Evolutionary conservation across 2,888 invertebrate species (phyloP).

Genomic region (Acanthopleura granulata): DNA sequence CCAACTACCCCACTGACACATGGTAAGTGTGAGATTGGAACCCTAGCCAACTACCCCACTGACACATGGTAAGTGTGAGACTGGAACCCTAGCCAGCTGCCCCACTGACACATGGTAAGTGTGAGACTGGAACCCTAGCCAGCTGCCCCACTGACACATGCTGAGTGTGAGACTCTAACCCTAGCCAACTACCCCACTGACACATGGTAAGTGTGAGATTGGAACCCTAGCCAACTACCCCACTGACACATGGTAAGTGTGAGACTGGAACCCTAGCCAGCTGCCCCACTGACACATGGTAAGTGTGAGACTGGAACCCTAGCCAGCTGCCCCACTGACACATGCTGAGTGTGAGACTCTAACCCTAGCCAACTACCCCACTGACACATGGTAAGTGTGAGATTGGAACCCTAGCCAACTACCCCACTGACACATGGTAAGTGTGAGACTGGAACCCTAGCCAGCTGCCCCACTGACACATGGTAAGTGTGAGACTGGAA

Average conservation of each 20-base stretch:
- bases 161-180: conserved; percentile 59
- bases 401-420: conserved; percentile 64
- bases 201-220: conserved; percentile 52
- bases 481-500: too few species aligned
- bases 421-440: conserved; percentile 50
- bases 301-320: conserved; percentile 56
- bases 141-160: conserved; percentile 67
- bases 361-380: conserved; percentile 64
- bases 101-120: conserved; percentile 67
- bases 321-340: conserved; percentile 66
- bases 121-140: conserved; percentile 56
- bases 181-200: conserved; percentile 67
- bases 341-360: conserved; percentile 62
- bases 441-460: not conserved
- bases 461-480: too few species aligned
- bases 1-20: conserved; percentile 65
- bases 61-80: conserved; percentile 63
- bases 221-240: too few species aligned
- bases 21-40: conserved; percentile 63
- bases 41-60: conserved; percentile 64
- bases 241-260: conserved; percentile 39
- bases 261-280: conserved; percentile 54
- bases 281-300: conserved; percentile 68
- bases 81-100: conserved; percentile 63
- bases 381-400: conserved; percentile 50